Evolutionary conservation across 2,113 vertebrate species (phyloP).

Genomic region (Sinocyclocheilus grahami): DNA sequence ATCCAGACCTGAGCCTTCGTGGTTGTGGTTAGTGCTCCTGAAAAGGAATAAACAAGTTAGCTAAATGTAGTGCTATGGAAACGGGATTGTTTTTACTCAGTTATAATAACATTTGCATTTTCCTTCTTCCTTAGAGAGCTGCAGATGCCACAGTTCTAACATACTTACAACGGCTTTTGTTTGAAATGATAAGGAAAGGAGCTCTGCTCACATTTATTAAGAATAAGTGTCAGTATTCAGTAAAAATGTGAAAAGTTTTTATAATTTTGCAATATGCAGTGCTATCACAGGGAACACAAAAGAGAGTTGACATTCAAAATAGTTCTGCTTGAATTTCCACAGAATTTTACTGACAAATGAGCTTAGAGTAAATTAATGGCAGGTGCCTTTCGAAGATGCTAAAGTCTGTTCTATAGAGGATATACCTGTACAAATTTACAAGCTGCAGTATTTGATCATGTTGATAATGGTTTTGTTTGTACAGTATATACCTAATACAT

Average conservation of each 20-base stretch:
- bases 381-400: neutral
- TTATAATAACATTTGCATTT: constrained; percentile 12
- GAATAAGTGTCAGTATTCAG: too few relatives aligned
- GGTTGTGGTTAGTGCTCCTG: neutral
- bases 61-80: neutral
- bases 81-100: neutral
- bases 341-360: constrained; percentile 28
- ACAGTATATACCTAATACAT: neutral
- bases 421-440: neutral
- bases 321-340: neutral
- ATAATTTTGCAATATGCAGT: neutral
- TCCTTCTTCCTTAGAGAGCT: neutral
- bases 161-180: neutral
- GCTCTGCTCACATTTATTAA: neutral
- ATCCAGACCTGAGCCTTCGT: neutral
- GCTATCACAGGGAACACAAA: neutral
- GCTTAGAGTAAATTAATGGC: neutral
- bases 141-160: neutral
- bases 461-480: neutral
- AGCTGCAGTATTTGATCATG: neutral
- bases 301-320: neutral
- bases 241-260: neutral
- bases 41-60: neutral
- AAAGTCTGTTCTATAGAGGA: neutral
- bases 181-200: neutral